A percentile compares a stretch with the other conserved stretches of the same genome.
phyloP scores from a whole-genome alignment of 2,888 invertebrate genomes.

The Herminia tarsipennalis region DNA sequence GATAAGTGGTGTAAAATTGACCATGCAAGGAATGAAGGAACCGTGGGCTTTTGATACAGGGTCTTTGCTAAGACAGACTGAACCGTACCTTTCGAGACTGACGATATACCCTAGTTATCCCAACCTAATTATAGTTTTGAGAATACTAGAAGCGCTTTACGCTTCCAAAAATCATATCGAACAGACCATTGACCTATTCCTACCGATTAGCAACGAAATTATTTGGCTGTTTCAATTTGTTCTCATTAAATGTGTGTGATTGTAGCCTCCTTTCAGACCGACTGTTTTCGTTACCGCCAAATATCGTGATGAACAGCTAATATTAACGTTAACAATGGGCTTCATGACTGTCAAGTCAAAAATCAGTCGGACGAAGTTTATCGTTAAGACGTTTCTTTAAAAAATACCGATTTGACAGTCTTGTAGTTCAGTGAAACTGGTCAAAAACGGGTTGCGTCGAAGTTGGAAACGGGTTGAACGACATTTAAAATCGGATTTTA shows the following conservation, averaged over 20 bases:
- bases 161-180: constrained; percentile 34
- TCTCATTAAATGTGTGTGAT: constrained; percentile 7
- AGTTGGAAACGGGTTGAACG: too few relatives aligned
- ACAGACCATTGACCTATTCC: constrained; percentile 38
- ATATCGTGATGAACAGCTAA: too few relatives aligned
- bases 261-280: constrained; percentile 21
- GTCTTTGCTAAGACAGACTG: constrained; percentile 43
- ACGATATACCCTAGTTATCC: constrained; percentile 60
- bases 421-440: too few relatives aligned
- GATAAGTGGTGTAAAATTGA: constrained; percentile 1
- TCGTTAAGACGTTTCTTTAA: too few relatives aligned
- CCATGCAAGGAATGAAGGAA: constrained; percentile 8
- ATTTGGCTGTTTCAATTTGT: constrained; percentile 25
- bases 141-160: constrained; percentile 30
- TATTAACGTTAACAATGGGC: too few relatives aligned
- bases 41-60: constrained; percentile 33
- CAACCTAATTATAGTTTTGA: constrained; percentile 39
- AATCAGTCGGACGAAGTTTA: too few relatives aligned
- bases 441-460: too few relatives aligned
- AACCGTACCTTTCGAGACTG: constrained; percentile 64
- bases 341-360: too few relatives aligned
- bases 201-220: constrained; percentile 37
- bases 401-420: too few relatives aligned
- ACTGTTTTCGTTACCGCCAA: constrained; percentile 5
- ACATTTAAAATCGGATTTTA: too few relatives aligned